Base-by-base conservation (phyloP, 2,797 vertebrate genomes). In the Cryptoblepharus egeriae region DNA sequence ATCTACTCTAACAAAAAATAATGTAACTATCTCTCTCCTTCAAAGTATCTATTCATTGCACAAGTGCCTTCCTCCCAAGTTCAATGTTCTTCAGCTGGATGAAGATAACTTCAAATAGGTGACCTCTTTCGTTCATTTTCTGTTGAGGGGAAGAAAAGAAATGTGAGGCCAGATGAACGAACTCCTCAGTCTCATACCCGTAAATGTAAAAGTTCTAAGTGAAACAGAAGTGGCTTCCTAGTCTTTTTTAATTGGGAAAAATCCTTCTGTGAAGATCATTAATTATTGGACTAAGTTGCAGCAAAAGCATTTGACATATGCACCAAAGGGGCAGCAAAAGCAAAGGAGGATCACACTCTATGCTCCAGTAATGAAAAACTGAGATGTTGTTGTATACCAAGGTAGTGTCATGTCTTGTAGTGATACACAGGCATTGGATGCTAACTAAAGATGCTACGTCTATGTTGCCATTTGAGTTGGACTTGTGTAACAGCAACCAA, bases 1-100 rank as follows among this genome's bases (percentile, higher is more conserved):
- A 24, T 76, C 64, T 82, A 35, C 55, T 82, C 11, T 68, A 42
- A 74, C 60, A 84, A 68, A 63, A 74, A 74, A 74, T 45, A 74
- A 58, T 65, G 35, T 68, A 67, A 45, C 52, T 79, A 45, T 30
- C 1, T 39, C 2, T 45, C 11, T 73, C 0, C 11, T 86, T 75
- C 28, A 37, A 69, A 90, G 57, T 60, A 77, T 81, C 3, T 71
- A 84, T 78, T 77, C 24, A 4, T 3, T 2, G n/a, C 69, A 30
- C 4, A 57, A 49, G 37, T 77, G 13, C 10, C 26, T 74, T 9
- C 55, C 24, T 0, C 3, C 72, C 82, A 24, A 57, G 35, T 63
- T 87, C 35, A 76, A 22, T 13, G 22, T 11, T 74, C 75, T 49
- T 60, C 63, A 26, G 63, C 11, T 67, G 5, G 35, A 74, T 61